Conservation (phyloP, 2,797 vertebrate genomes). For the Lagodon rhomboides region DNA sequence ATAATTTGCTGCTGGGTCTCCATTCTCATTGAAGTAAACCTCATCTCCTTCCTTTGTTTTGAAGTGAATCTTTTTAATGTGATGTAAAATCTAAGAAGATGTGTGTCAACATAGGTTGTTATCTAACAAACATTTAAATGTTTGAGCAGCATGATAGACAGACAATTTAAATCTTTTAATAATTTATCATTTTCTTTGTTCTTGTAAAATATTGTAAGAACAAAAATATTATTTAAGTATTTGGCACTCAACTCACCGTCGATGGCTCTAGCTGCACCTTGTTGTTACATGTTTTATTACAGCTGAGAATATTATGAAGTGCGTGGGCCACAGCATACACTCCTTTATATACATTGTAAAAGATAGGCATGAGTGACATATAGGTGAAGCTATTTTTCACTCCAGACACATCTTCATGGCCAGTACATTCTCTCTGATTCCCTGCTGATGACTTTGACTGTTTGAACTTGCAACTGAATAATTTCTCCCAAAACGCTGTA, state of each 20-base stretch:
- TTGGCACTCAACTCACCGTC: conserved; percentile 65
- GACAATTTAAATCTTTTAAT: too few relatives aligned
- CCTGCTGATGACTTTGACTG: background rate
- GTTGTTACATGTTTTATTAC: conserved; percentile 66
- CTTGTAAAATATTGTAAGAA: too few relatives aligned
- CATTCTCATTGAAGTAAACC: background rate
- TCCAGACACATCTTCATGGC: conserved; percentile 64
- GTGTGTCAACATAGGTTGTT: too few relatives aligned
- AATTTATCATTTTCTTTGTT: too few relatives aligned
- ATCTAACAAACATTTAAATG: background rate
- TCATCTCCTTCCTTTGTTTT: conserved; percentile 1
- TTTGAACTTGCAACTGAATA: conserved; percentile 68
- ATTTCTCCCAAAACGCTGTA: conserved; percentile 76
- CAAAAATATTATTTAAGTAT: background rate
- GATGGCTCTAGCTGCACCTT: conserved; percentile 56
- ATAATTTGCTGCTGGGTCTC: background rate
- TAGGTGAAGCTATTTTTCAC: conserved; percentile 76
- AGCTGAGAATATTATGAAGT: conserved; percentile 62
- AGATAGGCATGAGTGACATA: conserved; percentile 81
- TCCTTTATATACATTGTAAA: conserved; percentile 68
- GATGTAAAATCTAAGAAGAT: background rate
- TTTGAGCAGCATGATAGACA: background rate
- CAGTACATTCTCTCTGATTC: conserved; percentile 62
- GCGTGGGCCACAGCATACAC: conserved; percentile 5
- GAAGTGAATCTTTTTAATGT: background rate